These are phyloP conservation scores for Baryphthengus martii DNA, from an alignment of 2,113 vertebrate species.

Conservation along the genomic window DNA sequence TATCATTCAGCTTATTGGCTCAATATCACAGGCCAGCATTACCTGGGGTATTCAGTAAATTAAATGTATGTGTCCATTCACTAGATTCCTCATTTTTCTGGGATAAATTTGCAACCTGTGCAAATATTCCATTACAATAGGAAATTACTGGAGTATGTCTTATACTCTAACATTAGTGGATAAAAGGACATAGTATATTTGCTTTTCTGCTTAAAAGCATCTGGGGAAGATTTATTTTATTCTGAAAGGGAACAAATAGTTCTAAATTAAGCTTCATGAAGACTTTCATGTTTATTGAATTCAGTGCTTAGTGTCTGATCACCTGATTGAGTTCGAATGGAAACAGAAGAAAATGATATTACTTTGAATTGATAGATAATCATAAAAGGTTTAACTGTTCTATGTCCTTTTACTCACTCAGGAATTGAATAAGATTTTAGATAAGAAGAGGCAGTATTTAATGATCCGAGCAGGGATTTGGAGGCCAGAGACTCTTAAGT, in stretches of 20 bases:
- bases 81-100: not conserved
- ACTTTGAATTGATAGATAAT: conserved; percentile 33
- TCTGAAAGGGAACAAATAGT: conserved; percentile 8
- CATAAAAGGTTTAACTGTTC: conserved; percentile 40
- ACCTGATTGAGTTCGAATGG: conserved; percentile 5
- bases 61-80: not conserved
- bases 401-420: not conserved
- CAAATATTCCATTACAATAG: conserved; percentile 25
- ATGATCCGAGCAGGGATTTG: not conserved
- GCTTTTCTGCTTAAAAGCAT: conserved; percentile 35
- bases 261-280: conserved; percentile 5
- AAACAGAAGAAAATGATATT: conserved; percentile 30
- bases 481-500: not conserved
- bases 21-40: not conserved
- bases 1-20: conserved; percentile 11
- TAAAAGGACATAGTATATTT: conserved; percentile 14
- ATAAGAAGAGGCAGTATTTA: not conserved
- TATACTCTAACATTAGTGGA: not conserved
- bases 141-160: not conserved
- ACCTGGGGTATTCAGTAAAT: not conserved
- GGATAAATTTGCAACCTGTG: conserved; percentile 24
- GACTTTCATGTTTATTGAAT: conserved; percentile 27
- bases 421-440: not conserved
- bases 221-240: not conserved
- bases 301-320: conserved; percentile 3